Evolutionary conservation across 2,113 vertebrate species (phyloP).

Genomic region (Grammomys dolichurus): DNA sequence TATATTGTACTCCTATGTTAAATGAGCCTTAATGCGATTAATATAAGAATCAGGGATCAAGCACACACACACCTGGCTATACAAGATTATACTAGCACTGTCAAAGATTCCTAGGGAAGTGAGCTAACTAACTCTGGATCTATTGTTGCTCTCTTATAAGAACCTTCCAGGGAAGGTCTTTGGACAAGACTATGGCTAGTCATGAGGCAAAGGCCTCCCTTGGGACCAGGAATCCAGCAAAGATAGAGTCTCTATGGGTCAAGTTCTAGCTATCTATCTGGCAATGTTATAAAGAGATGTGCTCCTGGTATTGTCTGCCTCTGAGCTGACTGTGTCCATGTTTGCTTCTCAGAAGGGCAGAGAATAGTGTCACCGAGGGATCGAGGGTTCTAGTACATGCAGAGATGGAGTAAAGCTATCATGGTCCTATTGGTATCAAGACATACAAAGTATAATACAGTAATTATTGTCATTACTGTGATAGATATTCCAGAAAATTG

Average conservation of each 20-base stretch:
- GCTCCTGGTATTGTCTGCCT: too few relatives aligned
- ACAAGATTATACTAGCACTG: not conserved
- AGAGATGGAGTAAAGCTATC: not conserved
- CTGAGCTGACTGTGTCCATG: not conserved
- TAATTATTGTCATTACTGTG: not conserved
- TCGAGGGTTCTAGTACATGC: too few relatives aligned
- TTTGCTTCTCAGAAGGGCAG: not conserved
- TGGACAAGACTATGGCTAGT: not conserved
- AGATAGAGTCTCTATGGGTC: not conserved
- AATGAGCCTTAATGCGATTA: not conserved
- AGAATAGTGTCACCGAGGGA: rapidly evolving
- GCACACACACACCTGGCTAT: not conserved
- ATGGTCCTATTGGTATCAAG: not conserved
- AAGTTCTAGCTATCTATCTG: not conserved
- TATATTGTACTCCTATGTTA: not conserved
- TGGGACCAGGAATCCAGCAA: not conserved
- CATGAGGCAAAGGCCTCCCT: not conserved
- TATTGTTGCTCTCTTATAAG: not conserved
- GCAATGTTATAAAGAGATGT: not conserved
- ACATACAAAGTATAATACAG: not conserved
- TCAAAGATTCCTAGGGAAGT: not conserved
- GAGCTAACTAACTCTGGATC: not conserved
- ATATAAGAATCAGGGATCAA: not conserved
- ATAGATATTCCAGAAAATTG: not conserved
- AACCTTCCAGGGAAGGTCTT: not conserved